Base-by-base conservation (phyloP, 2,113 vertebrate genomes). In the Podocnemis expansa region DNA sequence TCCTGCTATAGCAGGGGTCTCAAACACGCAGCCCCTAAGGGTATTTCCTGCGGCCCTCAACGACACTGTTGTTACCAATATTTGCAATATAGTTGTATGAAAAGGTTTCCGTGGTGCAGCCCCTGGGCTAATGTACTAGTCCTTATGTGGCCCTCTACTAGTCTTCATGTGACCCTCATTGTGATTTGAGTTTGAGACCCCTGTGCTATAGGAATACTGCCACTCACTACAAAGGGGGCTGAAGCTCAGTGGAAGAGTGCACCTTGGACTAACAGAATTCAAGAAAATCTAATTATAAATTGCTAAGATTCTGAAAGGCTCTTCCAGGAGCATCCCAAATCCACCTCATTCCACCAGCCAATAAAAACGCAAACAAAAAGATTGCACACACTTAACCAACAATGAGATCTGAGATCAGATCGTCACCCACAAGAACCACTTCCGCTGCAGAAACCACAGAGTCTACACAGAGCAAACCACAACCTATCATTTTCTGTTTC, bases 351-450 rank as follows among this genome's bases (percentile, higher is more conserved):
- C 43, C 86, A 87, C 55, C 85, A 89, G 88, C 51, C 90, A 93
- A 93, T 93, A 76, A 95, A 95, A 97, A 67, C 90, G 95, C 94
- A 96, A 97, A 92, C 94, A 70, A 79, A 73, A 87, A 6, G 83
- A 96, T 85, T 84, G 13, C 51, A 80, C 84, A 96, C 95, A 2
- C 67, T 80, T 4, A 89, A 96, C 67, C 89, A 95, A 85, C 97
- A 95, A 96, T 94, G 91, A n/a, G n/a, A n/a, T 94, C 91, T 31
- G 34, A 97, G 96, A 98, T 97, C 94, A 94, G 90, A 97, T 96
- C 96, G 92, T 97, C 3, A 54, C 96, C 98, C 98, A 89, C 98
- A 98, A 52, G 86, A 98, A 97, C 98, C 97, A 88, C 98, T 97
- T 98, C 98, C 97, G 67, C 95, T 92, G 31, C 90, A 12, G 47